phyloP scores from a whole-genome alignment of 2,797 vertebrate species.

The Paguma larvata region DNA sequence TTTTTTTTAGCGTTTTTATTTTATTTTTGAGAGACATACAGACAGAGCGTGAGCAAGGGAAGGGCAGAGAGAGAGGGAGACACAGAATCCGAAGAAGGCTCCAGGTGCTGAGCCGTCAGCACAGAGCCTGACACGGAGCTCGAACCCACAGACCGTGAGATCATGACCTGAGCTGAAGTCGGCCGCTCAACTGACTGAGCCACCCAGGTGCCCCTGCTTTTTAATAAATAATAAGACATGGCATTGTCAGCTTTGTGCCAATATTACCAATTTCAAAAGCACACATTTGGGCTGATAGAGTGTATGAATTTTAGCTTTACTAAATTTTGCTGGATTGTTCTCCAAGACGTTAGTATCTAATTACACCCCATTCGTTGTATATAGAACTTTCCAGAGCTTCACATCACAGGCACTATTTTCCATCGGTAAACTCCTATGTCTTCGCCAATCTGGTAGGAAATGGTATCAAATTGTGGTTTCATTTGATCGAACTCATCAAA shows the following conservation, averaged over 20 bases:
- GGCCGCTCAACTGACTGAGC: no score
- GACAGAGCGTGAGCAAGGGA: no score
- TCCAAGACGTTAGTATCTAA: background rate
- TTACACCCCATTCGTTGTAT: background rate
- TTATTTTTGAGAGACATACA: no score
- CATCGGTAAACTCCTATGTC: background rate
- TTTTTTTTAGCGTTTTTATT: no score
- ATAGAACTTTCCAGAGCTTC: background rate
- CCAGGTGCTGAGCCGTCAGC: no score
- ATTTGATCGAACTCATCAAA: background rate
- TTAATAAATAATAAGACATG: background rate
- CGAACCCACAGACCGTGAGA: no score
- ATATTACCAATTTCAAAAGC: background rate
- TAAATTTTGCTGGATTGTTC: constrained; percentile 19
- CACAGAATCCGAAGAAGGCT: no score
- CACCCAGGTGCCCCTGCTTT: background rate
- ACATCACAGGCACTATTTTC: background rate
- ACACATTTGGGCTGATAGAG: background rate
- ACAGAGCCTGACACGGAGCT: no score
- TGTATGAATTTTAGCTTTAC: background rate
- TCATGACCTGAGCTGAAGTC: no score
- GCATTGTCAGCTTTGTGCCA: background rate
- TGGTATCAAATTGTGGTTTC: background rate
- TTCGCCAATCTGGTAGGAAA: background rate
- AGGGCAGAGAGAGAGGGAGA: no score